Conservation (phyloP, 1,140 invertebrate species). For the Zaprionus kolodkinae region DNA sequence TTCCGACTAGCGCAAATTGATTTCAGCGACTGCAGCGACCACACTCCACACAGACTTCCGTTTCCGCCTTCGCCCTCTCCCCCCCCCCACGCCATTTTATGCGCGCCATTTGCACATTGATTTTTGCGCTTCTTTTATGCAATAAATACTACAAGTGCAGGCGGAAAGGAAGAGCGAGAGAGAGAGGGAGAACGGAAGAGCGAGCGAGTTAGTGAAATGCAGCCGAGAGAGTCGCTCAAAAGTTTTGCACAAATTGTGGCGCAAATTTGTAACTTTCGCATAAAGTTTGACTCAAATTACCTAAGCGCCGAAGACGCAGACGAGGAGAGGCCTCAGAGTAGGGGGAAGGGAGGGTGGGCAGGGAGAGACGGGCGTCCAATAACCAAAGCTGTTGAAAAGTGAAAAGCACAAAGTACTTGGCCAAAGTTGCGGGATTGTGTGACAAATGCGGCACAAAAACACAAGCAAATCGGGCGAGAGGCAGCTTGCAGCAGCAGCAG, state of each 20-base stretch:
- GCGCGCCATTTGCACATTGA: constrained; percentile 28
- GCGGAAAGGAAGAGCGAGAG: too few species aligned
- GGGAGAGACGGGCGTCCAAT: constrained; percentile 27
- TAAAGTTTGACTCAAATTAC: constrained; percentile 80
- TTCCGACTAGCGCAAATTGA: constrained; percentile 68
- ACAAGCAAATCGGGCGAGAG: constrained; percentile 5
- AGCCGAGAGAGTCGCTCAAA: constrained; percentile 42
- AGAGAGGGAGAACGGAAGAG: not conserved
- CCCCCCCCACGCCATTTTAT: not conserved
- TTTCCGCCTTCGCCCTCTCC: not conserved
- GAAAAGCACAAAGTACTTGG: constrained; percentile 71
- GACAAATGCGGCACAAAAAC: constrained; percentile 52
- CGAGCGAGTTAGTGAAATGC: not conserved
- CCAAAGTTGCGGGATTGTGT: constrained; percentile 67
- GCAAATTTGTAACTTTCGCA: constrained; percentile 80
- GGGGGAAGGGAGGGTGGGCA: not conserved
- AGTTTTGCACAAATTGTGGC: constrained; percentile 78
- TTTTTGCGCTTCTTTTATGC: constrained; percentile 36
- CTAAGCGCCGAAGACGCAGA: constrained; percentile 52
- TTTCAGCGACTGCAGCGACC: constrained; percentile 49
- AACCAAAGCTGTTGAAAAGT: constrained; percentile 70
- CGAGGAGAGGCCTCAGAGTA: too few species aligned
- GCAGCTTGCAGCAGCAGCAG: not conserved
- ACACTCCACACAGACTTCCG: not conserved
- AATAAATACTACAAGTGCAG: constrained; percentile 28